Percentiles rank a stretch among this genome's conserved stretches.
Evolutionary conservation across 2,888 invertebrate genomes (phyloP).

Genomic region (Pardosa pseudoannulata): DNA sequence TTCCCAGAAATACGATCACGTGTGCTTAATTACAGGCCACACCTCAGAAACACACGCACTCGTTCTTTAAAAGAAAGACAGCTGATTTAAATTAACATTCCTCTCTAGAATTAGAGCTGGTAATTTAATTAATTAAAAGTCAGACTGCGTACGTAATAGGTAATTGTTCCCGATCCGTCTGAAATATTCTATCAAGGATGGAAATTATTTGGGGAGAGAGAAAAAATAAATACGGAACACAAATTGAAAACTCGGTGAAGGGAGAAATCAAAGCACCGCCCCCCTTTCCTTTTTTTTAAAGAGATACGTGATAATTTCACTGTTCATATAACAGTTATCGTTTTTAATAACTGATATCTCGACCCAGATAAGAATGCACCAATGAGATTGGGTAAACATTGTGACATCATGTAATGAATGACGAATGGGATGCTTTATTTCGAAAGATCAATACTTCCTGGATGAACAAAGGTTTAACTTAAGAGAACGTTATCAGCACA

Average conservation of each 20-base stretch:
- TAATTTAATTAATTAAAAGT: conserved; percentile 19
- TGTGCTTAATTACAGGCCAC: neutral
- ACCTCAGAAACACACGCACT: no score
- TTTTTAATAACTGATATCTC: conserved; percentile 13
- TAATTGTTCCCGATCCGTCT: neutral
- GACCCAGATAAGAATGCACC: neutral
- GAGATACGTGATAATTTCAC: neutral
- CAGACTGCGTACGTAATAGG: neutral
- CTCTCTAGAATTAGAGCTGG: neutral
- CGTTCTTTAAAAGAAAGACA: neutral
- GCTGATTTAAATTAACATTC: conserved; percentile 6
- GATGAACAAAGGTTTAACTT: neutral
- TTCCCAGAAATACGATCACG: neutral
- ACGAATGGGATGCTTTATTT: neutral
- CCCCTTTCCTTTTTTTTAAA: no score
- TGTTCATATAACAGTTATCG: neutral
- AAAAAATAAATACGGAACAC: no score
- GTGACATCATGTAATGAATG: neutral
- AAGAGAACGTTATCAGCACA: no score
- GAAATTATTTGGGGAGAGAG: neutral
- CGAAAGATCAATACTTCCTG: neutral
- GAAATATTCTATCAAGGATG: neutral
- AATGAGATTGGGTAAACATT: neutral
- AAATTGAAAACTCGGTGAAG: no score
- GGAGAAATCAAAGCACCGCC: neutral